phyloP scores from a whole-genome alignment of 2,888 invertebrate species.

The Crioceris asparagi region DNA sequence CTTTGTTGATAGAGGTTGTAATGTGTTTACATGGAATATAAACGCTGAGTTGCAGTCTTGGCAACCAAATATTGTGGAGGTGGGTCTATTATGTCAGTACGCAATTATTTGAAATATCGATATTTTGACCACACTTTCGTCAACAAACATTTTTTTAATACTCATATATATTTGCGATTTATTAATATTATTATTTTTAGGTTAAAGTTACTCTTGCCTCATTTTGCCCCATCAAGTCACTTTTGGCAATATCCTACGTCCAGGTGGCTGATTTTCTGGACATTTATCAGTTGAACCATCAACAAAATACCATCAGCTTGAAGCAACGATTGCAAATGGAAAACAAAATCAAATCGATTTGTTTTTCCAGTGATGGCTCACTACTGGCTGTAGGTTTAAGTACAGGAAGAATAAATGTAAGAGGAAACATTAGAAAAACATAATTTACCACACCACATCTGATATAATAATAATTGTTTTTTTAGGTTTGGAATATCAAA shows the following conservation, averaged over 20 bases:
- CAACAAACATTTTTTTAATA: too few relatives aligned
- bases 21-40: slow-evolving; percentile 13
- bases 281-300: slow-evolving; percentile 7
- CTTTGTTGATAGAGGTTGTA: slow-evolving; percentile 11
- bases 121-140: too few relatives aligned
- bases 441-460: neutral
- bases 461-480: neutral
- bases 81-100: slow-evolving; percentile 2
- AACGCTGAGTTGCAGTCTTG: slow-evolving; percentile 7
- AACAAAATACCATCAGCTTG: neutral
- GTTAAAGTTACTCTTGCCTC: too few relatives aligned
- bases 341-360: slow-evolving; percentile 21
- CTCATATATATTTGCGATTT: too few relatives aligned
- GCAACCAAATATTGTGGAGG: slow-evolving; percentile 7
- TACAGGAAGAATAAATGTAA: slow-evolving; percentile 52
- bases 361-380: slow-evolving; percentile 43
- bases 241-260: slow-evolving; percentile 7
- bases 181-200: too few relatives aligned
- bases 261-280: slow-evolving; percentile 11
- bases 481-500: slow-evolving; percentile 15
- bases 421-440: neutral
- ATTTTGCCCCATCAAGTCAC: too few relatives aligned
- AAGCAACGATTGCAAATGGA: slow-evolving; percentile 12
- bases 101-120: too few relatives aligned
- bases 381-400: slow-evolving; percentile 53